A percentile compares a stretch with the other conserved stretches of the same genome.
Conservation (phyloP, 1,140 invertebrate species). For the Drosophila lacertosa region DNA sequence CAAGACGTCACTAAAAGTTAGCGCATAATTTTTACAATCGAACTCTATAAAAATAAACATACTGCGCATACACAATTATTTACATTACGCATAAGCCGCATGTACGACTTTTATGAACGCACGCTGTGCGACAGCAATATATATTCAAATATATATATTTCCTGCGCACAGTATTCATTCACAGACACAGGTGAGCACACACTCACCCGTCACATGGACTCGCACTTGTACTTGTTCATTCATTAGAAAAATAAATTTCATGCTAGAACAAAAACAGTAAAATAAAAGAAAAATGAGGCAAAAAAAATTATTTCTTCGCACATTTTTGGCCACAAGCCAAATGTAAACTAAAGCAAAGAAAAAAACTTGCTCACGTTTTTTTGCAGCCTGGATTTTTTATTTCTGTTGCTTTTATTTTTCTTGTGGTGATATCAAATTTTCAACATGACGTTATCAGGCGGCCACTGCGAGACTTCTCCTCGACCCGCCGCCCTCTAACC, state of each 20-base stretch:
- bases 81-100: conserved; percentile 70
- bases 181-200: conserved; percentile 35
- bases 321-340: conserved; percentile 60
- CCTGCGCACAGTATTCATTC: conserved; percentile 48
- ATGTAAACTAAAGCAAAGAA: conserved; percentile 30
- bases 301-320: conserved; percentile 35
- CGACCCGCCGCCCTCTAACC: background rate
- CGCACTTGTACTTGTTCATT: conserved; percentile 49
- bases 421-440: conserved; percentile 30
- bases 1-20: conserved; percentile 30
- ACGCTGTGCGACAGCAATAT: conserved; percentile 52
- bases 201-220: conserved; percentile 6
- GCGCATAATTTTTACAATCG: conserved; percentile 36
- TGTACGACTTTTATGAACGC: conserved; percentile 56
- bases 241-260: conserved; percentile 75
- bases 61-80: conserved; percentile 40
- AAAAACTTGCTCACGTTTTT: conserved; percentile 66
- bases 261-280: conserved; percentile 12
- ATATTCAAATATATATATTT: conserved; percentile 34
- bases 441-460: conserved; percentile 40
- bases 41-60: conserved; percentile 49
- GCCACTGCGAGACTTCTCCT: background rate
- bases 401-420: conserved; percentile 22
- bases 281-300: conserved; percentile 1
- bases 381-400: conserved; percentile 25